Conservation (phyloP, 2,888 invertebrate species). For the Mimumesa dahlbomi region DNA sequence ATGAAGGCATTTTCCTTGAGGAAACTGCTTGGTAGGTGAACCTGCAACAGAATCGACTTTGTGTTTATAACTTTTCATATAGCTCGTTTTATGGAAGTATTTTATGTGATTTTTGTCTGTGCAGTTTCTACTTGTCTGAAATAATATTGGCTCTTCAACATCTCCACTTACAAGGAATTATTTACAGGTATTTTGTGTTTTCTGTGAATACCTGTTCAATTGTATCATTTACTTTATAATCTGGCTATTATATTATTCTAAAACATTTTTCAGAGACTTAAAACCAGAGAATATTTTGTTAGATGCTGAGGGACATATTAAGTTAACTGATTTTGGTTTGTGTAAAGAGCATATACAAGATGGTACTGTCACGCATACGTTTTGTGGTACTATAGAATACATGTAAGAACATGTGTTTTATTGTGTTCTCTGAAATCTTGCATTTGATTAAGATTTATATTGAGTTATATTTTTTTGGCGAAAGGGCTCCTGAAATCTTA, state of each 20-base stretch:
- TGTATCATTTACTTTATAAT: neutral
- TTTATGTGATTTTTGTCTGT: conserved; percentile 39
- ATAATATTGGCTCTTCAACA: conserved; percentile 88
- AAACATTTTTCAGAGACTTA: conserved; percentile 86
- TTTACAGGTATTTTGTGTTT: conserved; percentile 82
- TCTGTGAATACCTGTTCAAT: conserved; percentile 1
- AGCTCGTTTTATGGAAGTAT: neutral
- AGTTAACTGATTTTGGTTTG: conserved; percentile 77
- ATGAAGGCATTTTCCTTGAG: conserved; percentile 88
- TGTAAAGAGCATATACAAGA: conserved; percentile 83
- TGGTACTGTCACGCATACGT: conserved; percentile 97
- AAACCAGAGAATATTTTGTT: conserved; percentile 99
- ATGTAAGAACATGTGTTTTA: conserved; percentile 86
- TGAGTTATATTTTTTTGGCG: conserved; percentile 7
- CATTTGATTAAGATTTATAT: neutral
- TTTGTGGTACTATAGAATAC: conserved; percentile 99
- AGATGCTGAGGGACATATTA: conserved; percentile 95
- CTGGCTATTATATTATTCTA: neutral
- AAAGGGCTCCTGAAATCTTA: conserved; percentile 99
- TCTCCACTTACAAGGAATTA: conserved; percentile 86
- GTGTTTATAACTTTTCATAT: neutral
- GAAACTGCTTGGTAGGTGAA: conserved; percentile 83
- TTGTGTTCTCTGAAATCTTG: too few relatives aligned
- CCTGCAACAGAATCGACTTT: neutral
- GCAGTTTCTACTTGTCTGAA: conserved; percentile 85